Evolutionary conservation across 30 jellyfish, hydroid and myxozoan genomes (phyloP).

Genomic region (Aurelia aurita): DNA sequence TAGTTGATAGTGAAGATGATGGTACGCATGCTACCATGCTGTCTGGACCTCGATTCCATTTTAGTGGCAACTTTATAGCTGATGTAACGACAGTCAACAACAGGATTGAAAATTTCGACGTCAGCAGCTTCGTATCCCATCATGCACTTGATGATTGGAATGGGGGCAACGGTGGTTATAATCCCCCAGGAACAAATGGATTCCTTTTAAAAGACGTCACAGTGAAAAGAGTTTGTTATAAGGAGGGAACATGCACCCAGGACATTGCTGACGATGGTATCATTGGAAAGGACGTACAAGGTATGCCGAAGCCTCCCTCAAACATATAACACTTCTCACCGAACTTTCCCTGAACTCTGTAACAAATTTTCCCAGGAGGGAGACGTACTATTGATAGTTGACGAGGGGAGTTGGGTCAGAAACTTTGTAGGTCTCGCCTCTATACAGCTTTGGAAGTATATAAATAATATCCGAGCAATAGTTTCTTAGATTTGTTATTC

Average conservation of each 20-base stretch:
- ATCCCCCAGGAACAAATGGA: constrained; percentile 54
- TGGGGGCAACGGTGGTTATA: constrained; percentile 67
- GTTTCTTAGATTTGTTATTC: no score
- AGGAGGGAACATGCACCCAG: constrained; percentile 20
- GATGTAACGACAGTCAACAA: constrained; percentile 56
- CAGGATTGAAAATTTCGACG: constrained; percentile 24
- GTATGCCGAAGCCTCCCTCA: constrained; percentile 1
- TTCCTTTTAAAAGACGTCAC: constrained; percentile 21
- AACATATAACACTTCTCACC: no score
- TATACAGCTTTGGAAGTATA: no score
- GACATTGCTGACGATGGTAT: constrained; percentile 3
- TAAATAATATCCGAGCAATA: no score
- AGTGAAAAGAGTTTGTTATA: constrained; percentile 31
- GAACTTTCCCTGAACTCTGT: no score
- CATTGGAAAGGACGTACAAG: constrained; percentile 33
- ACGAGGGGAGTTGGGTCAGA: no score
- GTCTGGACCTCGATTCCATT: constrained; percentile 59
- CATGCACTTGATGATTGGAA: constrained; percentile 34
- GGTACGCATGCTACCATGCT: constrained; percentile 21
- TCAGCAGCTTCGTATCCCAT: constrained; percentile 38
- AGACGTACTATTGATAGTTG: no score
- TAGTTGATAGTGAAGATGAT: not conserved
- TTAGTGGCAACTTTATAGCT: constrained; percentile 45
- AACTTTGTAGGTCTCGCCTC: no score
- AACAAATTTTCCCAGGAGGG: no score